A percentile compares a stretch with the other conserved stretches of the same genome.
These are phyloP conservation scores for Myiopsitta monachus DNA, from an alignment of 2,113 vertebrate genomes.

Conservation along the genomic window DNA sequence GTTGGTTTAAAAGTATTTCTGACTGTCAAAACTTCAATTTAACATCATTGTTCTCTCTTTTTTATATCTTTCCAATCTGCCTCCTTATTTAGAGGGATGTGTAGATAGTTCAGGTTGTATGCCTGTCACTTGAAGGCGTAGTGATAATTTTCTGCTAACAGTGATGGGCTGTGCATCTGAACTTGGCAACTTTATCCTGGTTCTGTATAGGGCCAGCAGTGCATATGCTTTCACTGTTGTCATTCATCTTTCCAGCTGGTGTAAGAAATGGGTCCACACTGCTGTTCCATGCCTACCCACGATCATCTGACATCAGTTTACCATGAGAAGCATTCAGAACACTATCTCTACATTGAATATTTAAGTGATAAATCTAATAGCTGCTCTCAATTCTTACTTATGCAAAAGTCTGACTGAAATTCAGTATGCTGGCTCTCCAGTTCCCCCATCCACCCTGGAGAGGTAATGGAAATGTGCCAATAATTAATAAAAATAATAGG, in stretches of 20 bases:
- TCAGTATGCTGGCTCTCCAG: background rate
- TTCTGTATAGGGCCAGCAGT: background rate
- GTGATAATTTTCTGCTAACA: background rate
- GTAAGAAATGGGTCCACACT: background rate
- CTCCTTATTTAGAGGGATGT: background rate
- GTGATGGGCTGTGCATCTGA: background rate
- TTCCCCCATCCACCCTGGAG: background rate
- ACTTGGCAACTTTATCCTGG: background rate
- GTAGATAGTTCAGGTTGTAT: background rate
- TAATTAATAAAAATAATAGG: slow-evolving; percentile 15
- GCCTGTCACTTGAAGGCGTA: background rate
- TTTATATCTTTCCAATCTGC: background rate
- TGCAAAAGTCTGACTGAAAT: background rate
- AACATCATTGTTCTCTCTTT: background rate
- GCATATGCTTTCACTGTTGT: background rate
- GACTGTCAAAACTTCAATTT: slow-evolving; percentile 21
- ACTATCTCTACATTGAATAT: background rate
- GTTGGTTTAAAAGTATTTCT: slow-evolving; percentile 6
- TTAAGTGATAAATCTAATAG: background rate
- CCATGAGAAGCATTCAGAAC: background rate
- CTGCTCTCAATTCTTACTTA: background rate
- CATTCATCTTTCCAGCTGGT: background rate
- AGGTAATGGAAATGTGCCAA: background rate
- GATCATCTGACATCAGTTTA: background rate
- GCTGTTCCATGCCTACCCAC: background rate